These are phyloP conservation scores for Oryzias sinensis DNA, from an alignment of 2,797 vertebrate genomes.

Conservation along the genomic window DNA sequence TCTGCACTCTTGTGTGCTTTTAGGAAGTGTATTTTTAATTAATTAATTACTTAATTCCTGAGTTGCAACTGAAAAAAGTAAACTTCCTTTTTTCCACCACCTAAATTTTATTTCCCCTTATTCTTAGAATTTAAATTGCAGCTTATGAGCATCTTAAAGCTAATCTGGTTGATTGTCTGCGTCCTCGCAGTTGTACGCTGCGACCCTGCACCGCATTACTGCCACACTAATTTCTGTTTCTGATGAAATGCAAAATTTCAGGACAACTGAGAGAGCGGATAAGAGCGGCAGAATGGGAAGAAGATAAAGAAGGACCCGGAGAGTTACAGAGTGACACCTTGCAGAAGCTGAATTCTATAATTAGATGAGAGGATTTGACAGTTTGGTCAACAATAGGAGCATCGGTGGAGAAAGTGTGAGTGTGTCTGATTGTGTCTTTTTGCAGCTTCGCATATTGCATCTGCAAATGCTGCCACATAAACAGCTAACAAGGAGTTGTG, in stretches of 20 bases:
- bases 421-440: constrained; percentile 44
- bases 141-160: constrained; percentile 22
- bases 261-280: constrained; percentile 22
- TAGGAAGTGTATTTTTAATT: too few species aligned
- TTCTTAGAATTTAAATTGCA: constrained; percentile 20
- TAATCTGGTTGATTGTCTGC: constrained; percentile 28
- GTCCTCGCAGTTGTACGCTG: constrained; percentile 16
- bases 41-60: neutral
- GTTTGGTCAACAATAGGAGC: constrained; percentile 34
- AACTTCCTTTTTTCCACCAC: constrained; percentile 12
- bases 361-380: constrained; percentile 29
- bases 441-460: constrained; percentile 65
- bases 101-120: constrained; percentile 13
- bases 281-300: constrained; percentile 21
- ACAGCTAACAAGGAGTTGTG: constrained; percentile 26
- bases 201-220: constrained; percentile 26
- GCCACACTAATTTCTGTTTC: constrained; percentile 40
- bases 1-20: too few species aligned
- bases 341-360: constrained; percentile 22
- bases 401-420: constrained; percentile 22
- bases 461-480: constrained; percentile 39
- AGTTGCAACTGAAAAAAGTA: neutral
- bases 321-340: constrained; percentile 42
- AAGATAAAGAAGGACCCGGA: constrained; percentile 24
- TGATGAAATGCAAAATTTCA: constrained; percentile 34